Evolutionary conservation across 2,888 invertebrate genomes (phyloP), one percentile per base, ranked within the genome.

Genomic region (Apamea sordens): DNA sequence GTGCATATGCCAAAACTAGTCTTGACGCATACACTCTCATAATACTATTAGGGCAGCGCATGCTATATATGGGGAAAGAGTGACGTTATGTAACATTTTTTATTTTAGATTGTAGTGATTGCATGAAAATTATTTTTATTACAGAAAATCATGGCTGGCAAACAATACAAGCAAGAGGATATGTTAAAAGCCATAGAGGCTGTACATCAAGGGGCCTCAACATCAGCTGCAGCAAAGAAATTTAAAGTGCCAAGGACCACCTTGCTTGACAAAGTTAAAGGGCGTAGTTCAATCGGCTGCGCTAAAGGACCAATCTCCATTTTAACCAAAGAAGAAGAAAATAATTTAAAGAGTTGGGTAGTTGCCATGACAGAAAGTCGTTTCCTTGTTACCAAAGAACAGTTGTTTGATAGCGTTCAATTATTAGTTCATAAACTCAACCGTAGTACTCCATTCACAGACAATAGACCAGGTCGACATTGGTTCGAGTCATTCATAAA

Each of bases 351-450:
- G 71, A 41, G 11, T n/a, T 71, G 71, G 71, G 41, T 41, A 41
- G 41, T 59, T 59, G 59, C 11, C n/a, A 71, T 71, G 71, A 32
- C 59, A 36, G 36, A 56, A n/a, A 71, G 18, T 56, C 56, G 56
- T 36, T 71, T 71, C 6, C 11, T 11, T 71, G 36, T 71, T 36
- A 61, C 44, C 11, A 41, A n/a, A 73, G 44, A 73, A 63, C 73
- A 73, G 63, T 73, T 73, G 7, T 73, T 73, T 47, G 73, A 73
- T 73, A 73, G 73, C 24, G 63, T 73, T 8, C 63, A 61, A 63
- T 73, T 73, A 73, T 63, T 73, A 73, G 63, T 63, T 63, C 18
- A 4, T 10, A 47, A 61, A 72, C 18, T 61, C 28, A 72, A 73
- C 11, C 61, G 72, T 47, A 73, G 32, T 32, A 73, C 24, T 32